Percentiles rank a stretch among this genome's conserved stretches.
phyloP scores from a whole-genome alignment of 2,888 invertebrate genomes.

The Morinoia aosen region DNA sequence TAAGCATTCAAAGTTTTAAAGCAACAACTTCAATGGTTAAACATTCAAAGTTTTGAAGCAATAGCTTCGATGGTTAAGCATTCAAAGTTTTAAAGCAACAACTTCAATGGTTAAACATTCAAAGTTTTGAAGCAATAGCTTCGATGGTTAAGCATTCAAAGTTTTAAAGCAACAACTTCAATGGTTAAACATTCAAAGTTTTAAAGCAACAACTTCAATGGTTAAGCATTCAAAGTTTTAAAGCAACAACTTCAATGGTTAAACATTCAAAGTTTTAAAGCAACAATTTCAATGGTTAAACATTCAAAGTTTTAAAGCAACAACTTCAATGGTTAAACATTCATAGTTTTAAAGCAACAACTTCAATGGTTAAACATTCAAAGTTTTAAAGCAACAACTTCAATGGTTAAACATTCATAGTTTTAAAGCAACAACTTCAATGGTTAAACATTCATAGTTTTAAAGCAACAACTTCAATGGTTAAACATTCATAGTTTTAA shows the following conservation, averaged over 20 bases:
- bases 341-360: not conserved
- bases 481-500: not conserved
- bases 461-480: not conserved
- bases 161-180: not conserved
- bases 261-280: not conserved
- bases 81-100: not conserved
- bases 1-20: not conserved
- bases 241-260: not conserved
- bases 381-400: not conserved
- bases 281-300: not conserved
- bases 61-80: not conserved
- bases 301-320: not conserved
- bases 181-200: not conserved
- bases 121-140: not conserved
- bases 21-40: not conserved
- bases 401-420: not conserved
- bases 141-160: not conserved
- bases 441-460: not conserved
- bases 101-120: not conserved
- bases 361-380: not conserved
- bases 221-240: not conserved
- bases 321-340: not conserved
- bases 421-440: not conserved
- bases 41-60: not conserved
- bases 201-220: not conserved